Evolutionary conservation across 2,113 vertebrate species (phyloP), one percentile per base, ranked within the genome.

Genomic region (Amphiprion percula): DNA sequence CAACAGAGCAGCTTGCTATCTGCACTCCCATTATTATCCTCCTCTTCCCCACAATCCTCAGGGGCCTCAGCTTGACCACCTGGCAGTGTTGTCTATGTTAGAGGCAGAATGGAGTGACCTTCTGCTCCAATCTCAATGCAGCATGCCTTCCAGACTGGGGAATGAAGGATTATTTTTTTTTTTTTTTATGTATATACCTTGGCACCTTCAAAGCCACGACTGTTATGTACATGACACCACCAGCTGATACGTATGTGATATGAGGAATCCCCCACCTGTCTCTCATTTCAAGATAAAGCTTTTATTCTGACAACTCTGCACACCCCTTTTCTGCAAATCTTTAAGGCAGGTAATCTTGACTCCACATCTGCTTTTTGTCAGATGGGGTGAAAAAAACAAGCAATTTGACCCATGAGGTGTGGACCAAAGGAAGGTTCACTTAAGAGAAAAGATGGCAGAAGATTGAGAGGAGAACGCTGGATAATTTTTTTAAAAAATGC

Each of bases 41-140:
- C 39, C 41, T 69, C 47, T 74, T 75, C 68, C 19, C 50, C 61
- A 74, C 47, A 47, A 50, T 66, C 41, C 80, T 77, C 67, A 0
- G 73, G 46, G 80, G 69, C 54, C 49, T 68, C 0, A 3, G 37
- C 56, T 41, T 33, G 37, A 70, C 68, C 86, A 77, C 75, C 77
- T 82, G 56, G 46, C 58, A 47, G 52, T 58, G 55, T 28, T 63
- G 62, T 83, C 49, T 82, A 1, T 79, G 70, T 80, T 78, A 11
- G 49, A 71, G 21, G 68, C 30, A 70, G 23, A 80, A 77, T 61
- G 64, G 26, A 23, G 7, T 90, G 86, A 91, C 90, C 87, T 92
- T 90, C 78, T 86, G 21, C 66, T 61, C 68, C 33, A 17, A 55
- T 66, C 72, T 44, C 63, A 73, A 49, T 1, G 15, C 67, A 44